phyloP scores from a whole-genome alignment of 2,113 vertebrate genomes.

The Ranitomeya imitator region DNA sequence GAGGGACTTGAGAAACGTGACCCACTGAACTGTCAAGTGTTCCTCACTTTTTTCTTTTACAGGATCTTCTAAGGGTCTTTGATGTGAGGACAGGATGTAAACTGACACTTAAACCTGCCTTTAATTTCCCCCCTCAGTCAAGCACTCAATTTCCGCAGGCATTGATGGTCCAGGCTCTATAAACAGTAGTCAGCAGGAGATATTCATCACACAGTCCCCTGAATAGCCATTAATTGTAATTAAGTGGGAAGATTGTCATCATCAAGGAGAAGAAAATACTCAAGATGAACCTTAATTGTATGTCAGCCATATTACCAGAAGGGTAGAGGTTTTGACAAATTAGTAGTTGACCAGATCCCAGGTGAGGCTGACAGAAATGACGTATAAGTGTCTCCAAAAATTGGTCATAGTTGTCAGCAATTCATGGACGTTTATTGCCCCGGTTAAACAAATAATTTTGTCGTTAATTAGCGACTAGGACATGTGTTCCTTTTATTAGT shows the following conservation, averaged over 20 bases:
- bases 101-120: conserved; percentile 38
- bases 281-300: background rate
- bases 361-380: background rate
- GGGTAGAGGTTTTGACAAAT: background rate
- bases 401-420: background rate
- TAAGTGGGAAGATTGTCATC: background rate
- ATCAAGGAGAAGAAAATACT: conserved; percentile 3
- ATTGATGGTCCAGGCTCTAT: background rate
- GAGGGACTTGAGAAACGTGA: conserved; percentile 12
- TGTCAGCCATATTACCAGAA: background rate
- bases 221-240: conserved; percentile 13
- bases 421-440: background rate
- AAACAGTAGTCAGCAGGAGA: conserved; percentile 10
- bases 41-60: conserved; percentile 4
- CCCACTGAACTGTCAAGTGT: background rate
- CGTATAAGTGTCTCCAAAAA: background rate
- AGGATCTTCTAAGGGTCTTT: conserved; percentile 20
- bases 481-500: background rate
- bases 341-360: background rate
- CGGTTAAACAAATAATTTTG: background rate
- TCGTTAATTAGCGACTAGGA: background rate
- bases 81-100: conserved; percentile 43
- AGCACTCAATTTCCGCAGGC: background rate
- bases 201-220: conserved; percentile 6
- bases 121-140: conserved; percentile 4